Base-by-base conservation (phyloP, 2,888 invertebrate species). In the Agonopterix alstromeriana region DNA sequence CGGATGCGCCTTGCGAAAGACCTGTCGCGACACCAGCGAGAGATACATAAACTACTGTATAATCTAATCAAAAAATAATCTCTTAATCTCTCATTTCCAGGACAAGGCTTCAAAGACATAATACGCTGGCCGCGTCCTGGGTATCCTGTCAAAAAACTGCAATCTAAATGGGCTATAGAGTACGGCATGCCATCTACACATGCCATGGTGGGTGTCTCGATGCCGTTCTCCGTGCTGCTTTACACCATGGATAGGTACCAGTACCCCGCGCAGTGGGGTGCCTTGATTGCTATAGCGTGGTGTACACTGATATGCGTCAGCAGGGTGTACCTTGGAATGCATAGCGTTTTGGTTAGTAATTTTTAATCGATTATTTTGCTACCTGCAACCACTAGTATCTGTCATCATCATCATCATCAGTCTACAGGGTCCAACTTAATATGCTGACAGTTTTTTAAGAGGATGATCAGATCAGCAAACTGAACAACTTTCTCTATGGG, bases 101-200 rank as follows among this genome's bases (percentile, higher is more conserved):
- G 96, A 45, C 97, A 98, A 90, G 94, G 93, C 36, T 89, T 96
- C 51, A 98, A 98, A 89, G 97, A 98, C 70, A 90, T 97, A 53
- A 91, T 98, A 50, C 86, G 93, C 54, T 95, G 95, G 95, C 96
- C 97, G 1, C 90, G 98, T 53, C 97, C 98, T 0, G 91, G 94
- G 0, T 95, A 94, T 47, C 97, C 97, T 0, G 97, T 95, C 0
- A 90, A 94, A 53, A 92, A 95, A 60, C 78, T 98, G 42, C 97
- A 97, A 73, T 91, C 92, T 43, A 95, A 97, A 82, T 98, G 97
- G 95, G 93, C 94, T 1, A 82, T 95, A 60, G 98, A 98, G 73
- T 97, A 97, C 85, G 97, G 97, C 10, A 97, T 98, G 96, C 97
- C 98, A 1, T 97, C 97, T 10, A 97, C 97, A 1, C 97, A 97